Percentiles rank a stretch among this genome's conserved stretches.
Evolutionary conservation across 92 coral and sea anemone genomes (phyloP).

Genomic region (Meandrina meandrites): DNA sequence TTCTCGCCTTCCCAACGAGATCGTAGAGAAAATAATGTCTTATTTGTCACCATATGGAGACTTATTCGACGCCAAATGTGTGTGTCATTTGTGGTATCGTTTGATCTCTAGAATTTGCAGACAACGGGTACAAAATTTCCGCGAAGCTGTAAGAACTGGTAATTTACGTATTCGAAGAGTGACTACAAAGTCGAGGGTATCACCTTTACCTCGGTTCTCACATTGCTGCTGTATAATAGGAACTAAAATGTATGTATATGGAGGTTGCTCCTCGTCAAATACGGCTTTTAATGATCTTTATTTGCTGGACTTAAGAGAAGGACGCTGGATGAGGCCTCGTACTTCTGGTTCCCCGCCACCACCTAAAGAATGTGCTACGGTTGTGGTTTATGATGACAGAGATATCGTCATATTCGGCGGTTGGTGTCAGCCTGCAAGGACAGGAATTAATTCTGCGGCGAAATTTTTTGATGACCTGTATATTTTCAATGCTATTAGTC

Average conservation of each 20-base stretch:
- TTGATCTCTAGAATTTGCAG: conserved; percentile 69
- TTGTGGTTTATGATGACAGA: conserved; percentile 63
- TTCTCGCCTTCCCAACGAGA: conserved; percentile 77
- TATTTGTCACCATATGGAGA: conserved; percentile 85
- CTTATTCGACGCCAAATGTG: conserved; percentile 74
- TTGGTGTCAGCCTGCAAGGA: conserved; percentile 91
- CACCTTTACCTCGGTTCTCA: conserved; percentile 87
- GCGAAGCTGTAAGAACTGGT: conserved; percentile 80
- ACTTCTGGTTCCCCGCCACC: conserved; percentile 82
- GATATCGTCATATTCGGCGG: conserved; percentile 85
- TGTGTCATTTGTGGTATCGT: conserved; percentile 88
- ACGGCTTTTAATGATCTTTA: conserved; percentile 93
- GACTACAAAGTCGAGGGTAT: conserved; percentile 62
- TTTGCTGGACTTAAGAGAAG: conserved; percentile 73
- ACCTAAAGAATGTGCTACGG: conserved; percentile 92
- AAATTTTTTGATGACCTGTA: conserved; percentile 83
- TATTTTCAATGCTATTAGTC: conserved; percentile 53
- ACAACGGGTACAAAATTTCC: conserved; percentile 67
- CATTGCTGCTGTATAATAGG: conserved; percentile 85
- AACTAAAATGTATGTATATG: conserved; percentile 85
- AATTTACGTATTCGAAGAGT: conserved; percentile 57
- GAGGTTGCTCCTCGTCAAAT: conserved; percentile 94
- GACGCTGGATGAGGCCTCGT: conserved; percentile 75
- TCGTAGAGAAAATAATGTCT: conserved; percentile 80
- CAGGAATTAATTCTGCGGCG: conserved; percentile 74